Base-by-base conservation (phyloP, 2,797 vertebrate species). In the Distichodus sexfasciatus region DNA sequence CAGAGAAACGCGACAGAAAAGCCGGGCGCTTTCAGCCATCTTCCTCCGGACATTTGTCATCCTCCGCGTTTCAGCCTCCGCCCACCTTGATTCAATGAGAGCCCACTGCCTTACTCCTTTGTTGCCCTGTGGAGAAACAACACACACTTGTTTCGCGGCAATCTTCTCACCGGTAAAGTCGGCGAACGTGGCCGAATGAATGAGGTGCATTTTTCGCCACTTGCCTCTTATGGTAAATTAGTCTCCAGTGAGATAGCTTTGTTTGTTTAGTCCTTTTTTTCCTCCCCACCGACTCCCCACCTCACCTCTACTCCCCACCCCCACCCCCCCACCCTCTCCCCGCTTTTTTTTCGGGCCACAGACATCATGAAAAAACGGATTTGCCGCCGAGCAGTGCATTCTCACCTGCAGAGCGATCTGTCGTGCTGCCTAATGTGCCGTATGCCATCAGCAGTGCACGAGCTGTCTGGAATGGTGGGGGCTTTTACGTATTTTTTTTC, bases 181-280 rank as follows among this genome's bases (percentile, higher is more conserved):
- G 74, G 71, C 14, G 35, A 76, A 71, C 71, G 69, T 73, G 55
- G 60, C 55, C 64, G 65, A 79, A 78, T 72, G 74, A 79, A 81
- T 76, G 69, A 77, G 63, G 61, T 75, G 69, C 66, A 70, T 79
- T 75, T n/a, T n/a, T 76, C 74, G 71, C 43, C 75, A 75, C 69
- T 55, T 71, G 69, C 44, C 54, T 81, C 78, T 79, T 72, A 74
- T 75, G 54, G 71, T 77, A 78, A 84, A 81, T 84, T 79, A 78
- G 69, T 74, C 80, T 77, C 76, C 46, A 40, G 77, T 61, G 70
- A 76, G 66, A 79, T 68, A 72, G 73, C 48, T 75, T 79, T 76
- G 71, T 76, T 78, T 77, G 60, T 76, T 79, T 66, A 69, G 43
- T 29, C 14, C 1, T n/a, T 11, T 36, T 26, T 15, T 71, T 21